These are phyloP conservation scores for Anagyrus pseudococci DNA, from an alignment of 2,888 invertebrate species.

Conservation along the genomic window DNA sequence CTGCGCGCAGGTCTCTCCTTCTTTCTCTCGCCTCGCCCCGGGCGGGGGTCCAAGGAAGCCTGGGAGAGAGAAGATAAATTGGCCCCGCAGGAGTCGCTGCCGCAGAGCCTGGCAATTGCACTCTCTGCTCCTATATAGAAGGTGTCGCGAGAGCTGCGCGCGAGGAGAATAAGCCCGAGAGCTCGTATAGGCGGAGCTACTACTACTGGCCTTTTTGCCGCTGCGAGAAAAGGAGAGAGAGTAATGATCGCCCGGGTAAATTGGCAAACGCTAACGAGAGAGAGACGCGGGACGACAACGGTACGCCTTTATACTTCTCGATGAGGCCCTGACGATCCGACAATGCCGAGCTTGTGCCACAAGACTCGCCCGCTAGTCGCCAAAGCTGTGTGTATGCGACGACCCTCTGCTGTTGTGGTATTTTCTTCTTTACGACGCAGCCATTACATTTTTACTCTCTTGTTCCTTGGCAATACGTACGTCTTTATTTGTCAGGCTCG, in stretches of 20 bases:
- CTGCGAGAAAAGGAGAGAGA: slow-evolving; percentile 10
- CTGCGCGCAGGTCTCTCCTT: too few species aligned
- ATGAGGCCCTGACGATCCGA: neutral
- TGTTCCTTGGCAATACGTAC: too few species aligned
- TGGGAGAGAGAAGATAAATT: too few species aligned
- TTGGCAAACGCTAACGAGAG: slow-evolving; percentile 33
- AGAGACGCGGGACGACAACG: slow-evolving; percentile 11
- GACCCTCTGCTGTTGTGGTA: too few species aligned
- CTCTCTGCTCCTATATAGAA: neutral
- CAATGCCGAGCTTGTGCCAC: slow-evolving; percentile 13
- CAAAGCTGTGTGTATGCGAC: too few species aligned
- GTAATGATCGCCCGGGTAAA: slow-evolving; percentile 31
- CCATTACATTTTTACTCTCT: too few species aligned
- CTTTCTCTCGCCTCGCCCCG: too few species aligned
- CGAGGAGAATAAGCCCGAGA: neutral
- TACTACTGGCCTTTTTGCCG: slow-evolving; percentile 25
- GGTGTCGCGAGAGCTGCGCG: slow-evolving; percentile 15
- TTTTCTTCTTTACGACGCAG: too few species aligned
- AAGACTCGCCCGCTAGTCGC: too few species aligned
- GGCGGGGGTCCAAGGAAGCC: too few species aligned
- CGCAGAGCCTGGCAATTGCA: slow-evolving; percentile 17
- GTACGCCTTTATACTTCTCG: neutral
- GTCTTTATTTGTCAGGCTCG: too few species aligned
- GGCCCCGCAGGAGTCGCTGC: slow-evolving; percentile 25
- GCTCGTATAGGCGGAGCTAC: neutral